Base-by-base conservation (phyloP, 1,140 invertebrate species). In the Drosophila grimshawi region DNA sequence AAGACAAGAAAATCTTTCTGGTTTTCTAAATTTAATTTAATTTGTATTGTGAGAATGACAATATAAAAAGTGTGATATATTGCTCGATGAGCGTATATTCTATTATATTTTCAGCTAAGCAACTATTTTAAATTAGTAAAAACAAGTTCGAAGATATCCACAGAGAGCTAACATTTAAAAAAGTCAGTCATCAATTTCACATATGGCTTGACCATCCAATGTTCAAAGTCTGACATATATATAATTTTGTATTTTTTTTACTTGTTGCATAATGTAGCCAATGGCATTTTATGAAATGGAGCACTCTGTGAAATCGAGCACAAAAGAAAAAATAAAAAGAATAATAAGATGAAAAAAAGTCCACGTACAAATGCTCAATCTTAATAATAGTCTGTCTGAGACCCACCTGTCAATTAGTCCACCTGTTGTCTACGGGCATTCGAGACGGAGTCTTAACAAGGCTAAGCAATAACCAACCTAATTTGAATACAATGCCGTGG, bases 401-500 rank as follows among this genome's bases (percentile, higher is more conserved):
- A 41, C 39, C 8, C 49, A 60, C 56, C 49, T 61, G 59, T 76
- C 78, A 64, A 74, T 71, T 52, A 35, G 48, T 52, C 43, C 64
- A 55, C 78, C 41, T 33, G 30, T 29, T 76, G 49, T 43, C 39
- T 43, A 35, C 48, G 46, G 56, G 59, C 53, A 33, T 35, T 39
- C 35, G 43, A 33, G 30, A 48, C 65, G 11, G 37, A 29, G 29
- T 74, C 45, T 68, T 56, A 68, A 43, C 51, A 45, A 43, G 49
- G 49, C 70, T 56, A 56, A 67, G 46, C 49, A 43, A 78, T 63
- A 59, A 64, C 37, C 46, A 52, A 29, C 19, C 10, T 66, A 60
- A 86, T 86, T 86, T 88, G 46, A 64, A 86, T 86, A 86, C 83
- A 86, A 86, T 86, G 43, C 71, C 82, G 57, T 48, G 49, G 59